These are phyloP conservation scores for Gisinianus flammeolus DNA, from an alignment of 2,888 invertebrate genomes.

Conservation along the genomic window DNA sequence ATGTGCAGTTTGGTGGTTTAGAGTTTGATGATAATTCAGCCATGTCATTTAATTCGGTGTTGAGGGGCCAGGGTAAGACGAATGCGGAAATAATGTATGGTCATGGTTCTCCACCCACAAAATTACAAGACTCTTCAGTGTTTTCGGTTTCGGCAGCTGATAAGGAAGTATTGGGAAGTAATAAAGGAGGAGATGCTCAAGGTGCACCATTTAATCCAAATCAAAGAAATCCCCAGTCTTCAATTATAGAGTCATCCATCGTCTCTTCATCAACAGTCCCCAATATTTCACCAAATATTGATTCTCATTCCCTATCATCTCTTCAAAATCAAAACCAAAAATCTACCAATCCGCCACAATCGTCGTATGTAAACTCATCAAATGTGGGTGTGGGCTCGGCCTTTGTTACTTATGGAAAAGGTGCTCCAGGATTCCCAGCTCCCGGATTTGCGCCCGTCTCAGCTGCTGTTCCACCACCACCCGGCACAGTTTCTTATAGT, in stretches of 20 bases:
- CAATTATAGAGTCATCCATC: slow-evolving; percentile 30
- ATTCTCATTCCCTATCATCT: slow-evolving; percentile 30
- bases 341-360: slow-evolving; percentile 38
- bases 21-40: slow-evolving; percentile 70
- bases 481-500: slow-evolving; percentile 38
- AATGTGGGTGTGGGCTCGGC: slow-evolving; percentile 56
- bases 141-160: slow-evolving; percentile 49
- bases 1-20: slow-evolving; percentile 92
- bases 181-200: slow-evolving; percentile 36
- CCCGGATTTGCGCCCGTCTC: slow-evolving; percentile 54
- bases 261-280: slow-evolving; percentile 28
- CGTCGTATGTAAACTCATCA: slow-evolving; percentile 46
- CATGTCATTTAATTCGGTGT: slow-evolving; percentile 52
- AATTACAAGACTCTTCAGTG: slow-evolving; percentile 12
- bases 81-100: slow-evolving; percentile 54
- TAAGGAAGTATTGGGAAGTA: slow-evolving; percentile 50
- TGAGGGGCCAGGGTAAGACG: slow-evolving; percentile 50
- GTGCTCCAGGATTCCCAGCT: slow-evolving; percentile 57
- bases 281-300: slow-evolving; percentile 42
- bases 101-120: slow-evolving; percentile 45
- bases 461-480: slow-evolving; percentile 15
- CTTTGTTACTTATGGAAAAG: slow-evolving; percentile 55
- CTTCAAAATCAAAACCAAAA: slow-evolving; percentile 31
- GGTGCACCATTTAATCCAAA: slow-evolving; percentile 45
- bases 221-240: slow-evolving; percentile 51